Evolutionary conservation across 1,140 invertebrate species (phyloP).

Genomic region (Monomorium pharaonis): DNA sequence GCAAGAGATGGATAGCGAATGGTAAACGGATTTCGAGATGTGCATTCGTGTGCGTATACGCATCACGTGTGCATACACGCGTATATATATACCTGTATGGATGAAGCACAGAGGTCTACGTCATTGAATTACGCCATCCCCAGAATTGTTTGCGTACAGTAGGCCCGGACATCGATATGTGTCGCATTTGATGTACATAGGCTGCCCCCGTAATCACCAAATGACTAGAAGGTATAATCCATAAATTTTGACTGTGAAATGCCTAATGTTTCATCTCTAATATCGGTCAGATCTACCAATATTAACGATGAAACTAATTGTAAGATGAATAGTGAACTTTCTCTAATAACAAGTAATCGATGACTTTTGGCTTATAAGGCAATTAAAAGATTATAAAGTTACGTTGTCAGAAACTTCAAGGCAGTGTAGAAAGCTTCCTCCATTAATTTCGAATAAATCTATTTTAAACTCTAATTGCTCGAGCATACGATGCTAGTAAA

Average conservation of each 20-base stretch:
- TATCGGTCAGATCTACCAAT: not conserved
- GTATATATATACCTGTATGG: not conserved
- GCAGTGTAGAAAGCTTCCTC: no score
- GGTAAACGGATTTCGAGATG: slow-evolving; percentile 24
- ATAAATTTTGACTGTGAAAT: not conserved
- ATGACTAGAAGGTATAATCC: not conserved
- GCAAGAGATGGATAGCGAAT: not conserved
- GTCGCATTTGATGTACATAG: slow-evolving; percentile 43
- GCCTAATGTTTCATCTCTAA: not conserved
- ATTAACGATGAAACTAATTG: no score
- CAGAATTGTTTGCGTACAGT: slow-evolving; percentile 43
- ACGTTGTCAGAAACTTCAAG: not conserved
- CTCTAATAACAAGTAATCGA: not conserved
- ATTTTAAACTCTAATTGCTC: not conserved
- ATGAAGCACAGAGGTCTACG: slow-evolving; percentile 33
- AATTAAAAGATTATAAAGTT: not conserved
- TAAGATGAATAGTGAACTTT: not conserved
- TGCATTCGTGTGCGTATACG: slow-evolving; percentile 4
- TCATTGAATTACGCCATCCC: slow-evolving; percentile 45
- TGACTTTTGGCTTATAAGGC: not conserved
- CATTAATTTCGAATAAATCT: not conserved
- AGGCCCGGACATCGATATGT: slow-evolving; percentile 43
- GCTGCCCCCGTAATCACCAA: slow-evolving; percentile 1
- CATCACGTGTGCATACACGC: slow-evolving; percentile 19
- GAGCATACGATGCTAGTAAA: not conserved